Base-by-base conservation (phyloP, 2,888 invertebrate species). In the Synergus gifuensis region DNA sequence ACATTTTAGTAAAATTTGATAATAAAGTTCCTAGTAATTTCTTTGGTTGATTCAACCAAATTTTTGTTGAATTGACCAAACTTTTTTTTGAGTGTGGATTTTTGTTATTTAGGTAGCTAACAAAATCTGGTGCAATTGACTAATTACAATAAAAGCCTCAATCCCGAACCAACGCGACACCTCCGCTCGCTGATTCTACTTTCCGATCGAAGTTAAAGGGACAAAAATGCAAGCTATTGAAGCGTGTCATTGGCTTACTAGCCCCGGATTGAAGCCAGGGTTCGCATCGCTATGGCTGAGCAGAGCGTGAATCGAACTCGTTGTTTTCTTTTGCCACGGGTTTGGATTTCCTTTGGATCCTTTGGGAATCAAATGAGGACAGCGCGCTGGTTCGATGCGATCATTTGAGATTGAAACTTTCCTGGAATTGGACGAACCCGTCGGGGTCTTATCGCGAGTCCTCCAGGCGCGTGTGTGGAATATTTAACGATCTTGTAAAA, bases 371-470 rank as follows among this genome's bases (percentile, higher is more conserved):
- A 81, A 77, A 80, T 69, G 80, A 83, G 82, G 82, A 80, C 80
- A 82, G 80, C 83, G 79, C 8, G 82, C 83, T 79, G 79, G 80
- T 83, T 81, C 82, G 81, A 83, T 81, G 79, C 84, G 79, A 83
- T 85, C 86, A 87, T 86, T 85, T 85, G 84, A 89, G 90, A 89
- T 89, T 89, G 89, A 89, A 89, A 89, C 89, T 89, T 89, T 88
- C 86, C 82, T 83, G 86, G 87, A 89, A 90, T 89, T 89, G 88
- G 88, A 85, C 83, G 83, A 85, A 81, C 83, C 85, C 84, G 81
- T 81, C 79, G 81, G 82, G 85, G 85, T 85, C 87, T 88, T 88
- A 89, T 88, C 88, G 86, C 85, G 84, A 85, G 85, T 84, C 85
- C 84, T 83, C 83, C 87, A 87, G 86, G 81, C 87, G 84, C 88